Evolutionary conservation across 2,888 invertebrate species (phyloP).

Genomic region (Nomada goodeniana): DNA sequence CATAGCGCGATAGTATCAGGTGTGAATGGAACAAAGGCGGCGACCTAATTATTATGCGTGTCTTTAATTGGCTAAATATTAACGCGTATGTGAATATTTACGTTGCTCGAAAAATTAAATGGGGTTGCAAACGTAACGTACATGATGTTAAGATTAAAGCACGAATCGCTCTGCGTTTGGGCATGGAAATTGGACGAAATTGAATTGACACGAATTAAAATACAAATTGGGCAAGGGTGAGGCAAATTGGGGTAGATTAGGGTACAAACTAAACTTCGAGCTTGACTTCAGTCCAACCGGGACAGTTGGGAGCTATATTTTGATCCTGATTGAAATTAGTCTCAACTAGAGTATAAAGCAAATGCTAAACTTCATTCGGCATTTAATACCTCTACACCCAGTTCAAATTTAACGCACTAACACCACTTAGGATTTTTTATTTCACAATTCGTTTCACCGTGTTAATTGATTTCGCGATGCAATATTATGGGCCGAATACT

Average conservation of each 20-base stretch:
- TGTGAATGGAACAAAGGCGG: no score
- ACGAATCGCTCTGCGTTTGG: no score
- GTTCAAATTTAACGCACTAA: neutral
- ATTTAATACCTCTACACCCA: neutral
- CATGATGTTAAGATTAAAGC: no score
- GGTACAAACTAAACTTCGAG: neutral
- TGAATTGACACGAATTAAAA: neutral
- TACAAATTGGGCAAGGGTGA: neutral
- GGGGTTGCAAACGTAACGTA: no score
- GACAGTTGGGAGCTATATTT: neutral
- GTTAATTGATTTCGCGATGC: neutral
- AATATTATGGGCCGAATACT: no score
- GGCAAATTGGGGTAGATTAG: constrained; percentile 1
- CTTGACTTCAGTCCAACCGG: neutral
- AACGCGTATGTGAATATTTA: no score
- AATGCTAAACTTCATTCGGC: neutral
- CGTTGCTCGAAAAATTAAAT: no score
- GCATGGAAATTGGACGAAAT: neutral
- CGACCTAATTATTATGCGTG: no score
- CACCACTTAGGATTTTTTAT: neutral
- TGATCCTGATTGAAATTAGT: neutral
- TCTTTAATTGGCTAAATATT: no score
- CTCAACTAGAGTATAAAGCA: neutral
- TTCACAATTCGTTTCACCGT: neutral
- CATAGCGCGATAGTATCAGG: no score